Conservation (phyloP, 2,797 vertebrate genomes). For the Benthosema pterotum region DNA sequence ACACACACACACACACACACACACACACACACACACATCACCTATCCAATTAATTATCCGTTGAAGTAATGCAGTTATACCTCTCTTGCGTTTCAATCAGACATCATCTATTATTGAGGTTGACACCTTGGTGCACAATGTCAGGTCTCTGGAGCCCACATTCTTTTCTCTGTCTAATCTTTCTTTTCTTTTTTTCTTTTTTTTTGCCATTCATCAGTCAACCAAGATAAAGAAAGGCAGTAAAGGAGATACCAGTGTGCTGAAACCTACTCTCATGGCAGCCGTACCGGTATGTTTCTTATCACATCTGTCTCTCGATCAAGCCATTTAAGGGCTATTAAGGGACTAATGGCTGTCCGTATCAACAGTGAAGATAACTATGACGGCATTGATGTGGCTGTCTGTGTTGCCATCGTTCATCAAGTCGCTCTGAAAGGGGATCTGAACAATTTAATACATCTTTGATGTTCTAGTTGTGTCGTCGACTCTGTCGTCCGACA, state of each 20-base stretch:
- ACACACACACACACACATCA: neutral
- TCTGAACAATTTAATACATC: too few species aligned
- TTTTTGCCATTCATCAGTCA: slow-evolving; percentile 79
- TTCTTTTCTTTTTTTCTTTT: slow-evolving; percentile 31
- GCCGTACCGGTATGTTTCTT: slow-evolving; percentile 90
- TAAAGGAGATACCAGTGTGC: slow-evolving; percentile 92
- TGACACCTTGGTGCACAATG: neutral
- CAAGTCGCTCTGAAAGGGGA: too few species aligned
- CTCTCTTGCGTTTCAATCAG: neutral
- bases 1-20: neutral
- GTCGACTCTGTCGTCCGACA: too few species aligned
- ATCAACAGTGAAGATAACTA: too few species aligned
- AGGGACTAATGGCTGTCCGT: too few species aligned
- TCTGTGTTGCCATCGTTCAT: too few species aligned
- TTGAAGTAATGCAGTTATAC: neutral
- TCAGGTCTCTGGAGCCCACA: neutral
- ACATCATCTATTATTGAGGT: neutral
- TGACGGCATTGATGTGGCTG: too few species aligned
- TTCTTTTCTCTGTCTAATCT: neutral
- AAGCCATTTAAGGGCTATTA: neutral
- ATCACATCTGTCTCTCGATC: neutral
- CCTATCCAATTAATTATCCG: neutral
- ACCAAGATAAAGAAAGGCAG: slow-evolving; percentile 99
- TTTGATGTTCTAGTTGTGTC: too few species aligned
- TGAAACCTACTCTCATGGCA: slow-evolving; percentile 95